Evolutionary conservation across 2,797 vertebrate species (phyloP).

Genomic region (Pteropus rufus): DNA sequence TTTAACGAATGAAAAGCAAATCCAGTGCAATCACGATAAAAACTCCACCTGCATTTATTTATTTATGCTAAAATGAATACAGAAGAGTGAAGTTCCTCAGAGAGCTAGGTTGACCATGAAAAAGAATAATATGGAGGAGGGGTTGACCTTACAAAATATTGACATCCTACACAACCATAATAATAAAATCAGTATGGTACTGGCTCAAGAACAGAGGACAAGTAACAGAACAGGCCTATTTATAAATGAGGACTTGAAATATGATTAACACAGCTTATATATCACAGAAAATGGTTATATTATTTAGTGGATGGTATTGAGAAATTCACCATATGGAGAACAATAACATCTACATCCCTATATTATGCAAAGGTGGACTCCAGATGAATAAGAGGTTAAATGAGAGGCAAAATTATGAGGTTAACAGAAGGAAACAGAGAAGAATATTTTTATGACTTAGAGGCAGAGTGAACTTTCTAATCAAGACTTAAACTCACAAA

Average conservation of each 20-base stretch:
- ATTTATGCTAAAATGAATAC: not conserved
- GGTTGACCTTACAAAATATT: not conserved
- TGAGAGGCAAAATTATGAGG: not conserved
- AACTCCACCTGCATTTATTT: not conserved
- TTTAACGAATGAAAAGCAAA: not conserved
- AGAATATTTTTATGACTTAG: not conserved
- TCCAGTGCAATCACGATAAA: not conserved
- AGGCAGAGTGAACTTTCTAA: not conserved
- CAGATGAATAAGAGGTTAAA: not conserved
- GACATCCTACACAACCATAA: conserved; percentile 1
- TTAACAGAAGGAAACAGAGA: not conserved
- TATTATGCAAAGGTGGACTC: not conserved
- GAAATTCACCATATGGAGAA: not conserved
- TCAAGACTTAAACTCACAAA: not conserved
- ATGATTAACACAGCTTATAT: not conserved
- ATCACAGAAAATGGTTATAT: not conserved
- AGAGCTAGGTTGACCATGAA: not conserved
- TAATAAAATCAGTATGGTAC: conserved; percentile 18
- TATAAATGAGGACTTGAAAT: not conserved
- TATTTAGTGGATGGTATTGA: not conserved
- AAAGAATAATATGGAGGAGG: not conserved
- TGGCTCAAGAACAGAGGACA: not conserved
- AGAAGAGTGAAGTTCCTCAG: not conserved
- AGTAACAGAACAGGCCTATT: not conserved
- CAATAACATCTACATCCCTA: not conserved